Conservation (phyloP, 2,113 vertebrate species). For the Lates calcarifer region DNA sequence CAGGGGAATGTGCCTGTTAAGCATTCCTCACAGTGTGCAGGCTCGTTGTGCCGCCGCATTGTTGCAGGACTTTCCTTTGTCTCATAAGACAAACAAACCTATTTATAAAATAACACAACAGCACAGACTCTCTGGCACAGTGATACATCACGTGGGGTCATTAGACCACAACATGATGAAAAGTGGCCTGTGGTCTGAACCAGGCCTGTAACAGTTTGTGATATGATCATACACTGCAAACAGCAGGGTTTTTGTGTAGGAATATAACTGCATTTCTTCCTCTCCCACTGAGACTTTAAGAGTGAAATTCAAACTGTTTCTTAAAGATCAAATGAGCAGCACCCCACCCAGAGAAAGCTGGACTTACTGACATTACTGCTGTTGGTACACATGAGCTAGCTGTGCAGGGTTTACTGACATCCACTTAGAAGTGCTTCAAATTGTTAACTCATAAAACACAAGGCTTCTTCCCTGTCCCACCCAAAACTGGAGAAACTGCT, state of each 20-base stretch:
- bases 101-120: constrained; percentile 11
- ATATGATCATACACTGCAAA: not conserved
- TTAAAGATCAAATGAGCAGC: not conserved
- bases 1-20: constrained; percentile 41
- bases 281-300: not conserved
- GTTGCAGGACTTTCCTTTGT: constrained; percentile 38
- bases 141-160: constrained; percentile 10
- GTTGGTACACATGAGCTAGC: too few relatives aligned
- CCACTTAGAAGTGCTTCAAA: too few relatives aligned
- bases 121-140: not conserved
- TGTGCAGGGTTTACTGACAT: too few relatives aligned
- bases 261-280: not conserved
- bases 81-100: not conserved
- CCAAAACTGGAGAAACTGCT: too few relatives aligned
- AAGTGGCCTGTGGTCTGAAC: not conserved
- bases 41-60: not conserved
- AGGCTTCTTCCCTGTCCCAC: too few relatives aligned
- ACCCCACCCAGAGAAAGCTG: not conserved
- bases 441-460: too few relatives aligned
- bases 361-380: not conserved
- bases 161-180: not conserved
- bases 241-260: not conserved
- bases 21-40: constrained; percentile 12
- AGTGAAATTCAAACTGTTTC: not conserved
- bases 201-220: not conserved